Evolutionary conservation across 1,140 invertebrate genomes (phyloP), one percentile per base, ranked within the genome.

Genomic region (Calephelis nemesis): DNA sequence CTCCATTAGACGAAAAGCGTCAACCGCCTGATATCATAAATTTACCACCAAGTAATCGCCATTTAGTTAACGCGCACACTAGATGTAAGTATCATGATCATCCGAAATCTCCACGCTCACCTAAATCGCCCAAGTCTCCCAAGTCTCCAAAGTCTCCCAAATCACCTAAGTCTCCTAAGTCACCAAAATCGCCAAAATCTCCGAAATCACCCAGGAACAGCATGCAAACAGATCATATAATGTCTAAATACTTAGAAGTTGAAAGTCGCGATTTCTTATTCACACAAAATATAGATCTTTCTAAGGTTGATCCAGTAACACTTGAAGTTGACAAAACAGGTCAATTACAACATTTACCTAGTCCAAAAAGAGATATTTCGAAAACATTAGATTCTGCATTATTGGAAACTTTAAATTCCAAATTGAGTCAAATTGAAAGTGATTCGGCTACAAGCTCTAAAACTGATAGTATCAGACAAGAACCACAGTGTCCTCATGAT

Each of bases 271-370:
- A 93, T 73, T 95, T 95, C 81, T 83, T 95, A 9, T 95, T 95
- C 75, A 95, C 94, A 0, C 94, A 95, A 89, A 95, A 95, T 83
- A 95, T 95, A 62, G 94, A 95, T 85, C 85, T 95, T 47, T 95
- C 94, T 8, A 95, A 95, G 83, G 93, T 95, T 10, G 94, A 95
- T 87, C 94, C 94, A 0, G 92, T 95, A 42, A 95, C 94, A 13
- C 89, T 95, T 63, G 94, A 95, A 89, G 90, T 95, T 9, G 94
- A 95, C 75, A 95, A 95, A 82, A 94, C 91, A 66, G 92, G 92
- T 13, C 93, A 93, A 47, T 89, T 95, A 50, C 93, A 94, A 71
- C 92, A 93, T 79, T 71, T 94, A 45, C 94, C 94, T 0, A 95
- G 94, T 81, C 94, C 94, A 5, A 95, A 95, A 76, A 84, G 94